These are phyloP conservation scores for Nomada fucata DNA, from an alignment of 2,888 invertebrate genomes.

Conservation along the genomic window DNA sequence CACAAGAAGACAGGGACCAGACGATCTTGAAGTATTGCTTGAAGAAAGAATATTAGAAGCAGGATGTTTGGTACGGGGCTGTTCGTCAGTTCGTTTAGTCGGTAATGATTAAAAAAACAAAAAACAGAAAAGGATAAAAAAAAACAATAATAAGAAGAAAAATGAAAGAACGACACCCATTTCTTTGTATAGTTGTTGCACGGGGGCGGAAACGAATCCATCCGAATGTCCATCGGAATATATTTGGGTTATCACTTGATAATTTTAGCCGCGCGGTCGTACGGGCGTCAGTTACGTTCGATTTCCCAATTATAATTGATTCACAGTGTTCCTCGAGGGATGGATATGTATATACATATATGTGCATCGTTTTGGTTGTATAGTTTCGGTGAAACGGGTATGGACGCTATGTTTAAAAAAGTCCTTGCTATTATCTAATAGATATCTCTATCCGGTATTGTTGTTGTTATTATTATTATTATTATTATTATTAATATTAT, in stretches of 20 bases:
- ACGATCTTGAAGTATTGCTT: conserved; percentile 46
- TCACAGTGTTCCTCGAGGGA: not conserved
- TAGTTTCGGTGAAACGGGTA: not conserved
- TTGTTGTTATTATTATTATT: not conserved
- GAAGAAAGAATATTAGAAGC: conserved; percentile 31
- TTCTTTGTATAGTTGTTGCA: conserved; percentile 43
- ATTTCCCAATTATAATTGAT: not conserved
- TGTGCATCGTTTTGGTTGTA: not conserved
- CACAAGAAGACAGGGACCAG: conserved; percentile 77
- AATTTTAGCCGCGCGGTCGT: conserved; percentile 22
- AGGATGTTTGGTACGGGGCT: not conserved
- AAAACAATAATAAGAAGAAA: not conserved
- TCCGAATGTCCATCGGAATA: conserved; percentile 11
- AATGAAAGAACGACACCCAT: not conserved
- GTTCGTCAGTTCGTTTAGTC: not conserved
- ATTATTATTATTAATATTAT: not conserved
- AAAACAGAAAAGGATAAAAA: not conserved
- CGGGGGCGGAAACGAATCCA: conserved; percentile 6
- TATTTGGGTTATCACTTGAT: conserved; percentile 30
- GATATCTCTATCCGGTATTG: not conserved
- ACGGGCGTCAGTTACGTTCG: conserved; percentile 19
- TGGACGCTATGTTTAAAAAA: not conserved
- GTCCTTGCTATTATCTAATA: not conserved
- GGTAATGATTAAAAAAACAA: not conserved
- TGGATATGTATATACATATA: not conserved